phyloP scores from a whole-genome alignment of 2,888 invertebrate species.

The Tetranychus truncatus region DNA sequence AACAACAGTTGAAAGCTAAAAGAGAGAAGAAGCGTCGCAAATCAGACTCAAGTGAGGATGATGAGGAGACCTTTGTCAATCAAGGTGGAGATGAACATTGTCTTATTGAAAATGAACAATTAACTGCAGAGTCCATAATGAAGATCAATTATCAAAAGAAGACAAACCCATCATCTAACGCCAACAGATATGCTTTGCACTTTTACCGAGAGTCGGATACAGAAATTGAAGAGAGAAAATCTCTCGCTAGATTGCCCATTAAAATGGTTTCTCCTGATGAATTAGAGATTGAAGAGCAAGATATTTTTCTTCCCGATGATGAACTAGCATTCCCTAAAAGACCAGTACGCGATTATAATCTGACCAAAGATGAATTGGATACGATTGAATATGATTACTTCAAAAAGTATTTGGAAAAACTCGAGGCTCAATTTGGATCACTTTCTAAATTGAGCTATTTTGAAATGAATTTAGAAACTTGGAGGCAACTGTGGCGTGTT shows the following conservation, averaged over 20 bases:
- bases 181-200: slow-evolving; percentile 21
- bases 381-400: slow-evolving; percentile 65
- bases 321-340: slow-evolving; percentile 46
- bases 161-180: neutral
- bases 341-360: slow-evolving; percentile 63
- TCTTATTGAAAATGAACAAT: slow-evolving; percentile 3
- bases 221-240: slow-evolving; percentile 49
- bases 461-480: slow-evolving; percentile 83
- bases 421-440: slow-evolving; percentile 40
- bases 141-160: neutral
- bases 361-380: slow-evolving; percentile 52
- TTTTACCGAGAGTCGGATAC: slow-evolving; percentile 46
- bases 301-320: slow-evolving; percentile 14
- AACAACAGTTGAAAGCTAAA: slow-evolving; percentile 58
- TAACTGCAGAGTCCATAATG: neutral
- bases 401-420: slow-evolving; percentile 49
- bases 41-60: neutral
- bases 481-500: slow-evolving; percentile 88
- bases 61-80: slow-evolving; percentile 10
- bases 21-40: slow-evolving; percentile 31
- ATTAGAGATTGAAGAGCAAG: slow-evolving; percentile 11
- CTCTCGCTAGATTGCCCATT: slow-evolving; percentile 39
- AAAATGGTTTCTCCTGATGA: slow-evolving; percentile 20
- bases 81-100: slow-evolving; percentile 11
- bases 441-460: slow-evolving; percentile 55